Percentiles rank a stretch among this genome's conserved stretches.
Conservation (phyloP, 2,888 invertebrate species). For the Dryobota labecula region DNA sequence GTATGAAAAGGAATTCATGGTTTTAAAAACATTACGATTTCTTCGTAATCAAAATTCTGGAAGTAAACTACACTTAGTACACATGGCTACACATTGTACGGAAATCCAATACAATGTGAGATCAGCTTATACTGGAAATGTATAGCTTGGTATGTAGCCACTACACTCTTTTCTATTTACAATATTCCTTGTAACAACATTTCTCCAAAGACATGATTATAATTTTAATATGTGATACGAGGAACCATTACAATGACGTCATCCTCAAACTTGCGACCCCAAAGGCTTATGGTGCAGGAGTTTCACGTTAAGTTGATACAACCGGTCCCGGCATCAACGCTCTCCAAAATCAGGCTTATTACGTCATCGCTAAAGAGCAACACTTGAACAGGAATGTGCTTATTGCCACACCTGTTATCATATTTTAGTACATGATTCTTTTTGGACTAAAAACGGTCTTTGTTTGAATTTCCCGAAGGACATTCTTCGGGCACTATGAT, state of each 20-base stretch:
- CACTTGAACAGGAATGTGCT: slow-evolving; percentile 53
- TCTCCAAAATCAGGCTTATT: slow-evolving; percentile 63
- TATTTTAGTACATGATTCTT: slow-evolving; percentile 22
- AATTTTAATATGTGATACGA: slow-evolving; percentile 3
- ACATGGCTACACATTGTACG: no score
- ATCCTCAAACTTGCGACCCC: slow-evolving; percentile 49
- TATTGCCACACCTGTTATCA: slow-evolving; percentile 47
- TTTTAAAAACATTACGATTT: slow-evolving; percentile 2
- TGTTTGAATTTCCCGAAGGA: background rate
- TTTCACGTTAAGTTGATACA: slow-evolving; percentile 54
- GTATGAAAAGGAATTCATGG: slow-evolving; percentile 23
- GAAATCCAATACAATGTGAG: no score
- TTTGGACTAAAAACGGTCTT: background rate
- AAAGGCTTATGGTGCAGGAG: slow-evolving; percentile 52
- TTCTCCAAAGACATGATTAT: background rate
- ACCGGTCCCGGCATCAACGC: slow-evolving; percentile 63
- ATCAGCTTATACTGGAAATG: no score
- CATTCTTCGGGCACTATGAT: background rate
- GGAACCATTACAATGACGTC: slow-evolving; percentile 28
- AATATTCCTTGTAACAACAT: background rate
- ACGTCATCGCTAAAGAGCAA: slow-evolving; percentile 60
- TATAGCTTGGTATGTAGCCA: no score
- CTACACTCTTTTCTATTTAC: no score
- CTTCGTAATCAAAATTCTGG: background rate
- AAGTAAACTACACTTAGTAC: background rate